Base-by-base conservation (phyloP, 2,888 invertebrate species). In the Cantharis nigra region DNA sequence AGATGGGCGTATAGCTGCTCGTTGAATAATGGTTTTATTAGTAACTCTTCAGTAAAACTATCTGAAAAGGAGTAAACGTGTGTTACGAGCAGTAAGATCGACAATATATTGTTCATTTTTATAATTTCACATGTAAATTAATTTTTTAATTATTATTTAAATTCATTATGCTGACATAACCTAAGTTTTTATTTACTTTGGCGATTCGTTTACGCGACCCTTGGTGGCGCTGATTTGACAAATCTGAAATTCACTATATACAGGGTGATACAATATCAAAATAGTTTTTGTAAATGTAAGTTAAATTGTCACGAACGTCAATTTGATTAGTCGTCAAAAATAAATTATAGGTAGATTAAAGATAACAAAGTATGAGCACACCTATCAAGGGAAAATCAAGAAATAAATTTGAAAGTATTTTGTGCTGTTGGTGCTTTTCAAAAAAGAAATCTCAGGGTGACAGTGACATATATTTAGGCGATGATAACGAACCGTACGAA, bases 1-100 rank as follows among this genome's bases (percentile, higher is more conserved):
- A 98, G 98, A 87, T 96, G 95, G 11, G 95, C 93, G 86, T 97
- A 96, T 26, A 98, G 91, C 90, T 97, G 95, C 78, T 95, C 95
- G 84, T 93, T 94, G 64, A 93, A 91, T 76, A 98, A 88, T 0
- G 97, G 96, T 87, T 96, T 97, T 33, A 98, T 91, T 83, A 95
- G 92, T 71, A 98, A 89, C 90, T 98, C 97, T 90, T 98, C 98
- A 79, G 93, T 92, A 86, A 96, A 97, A 30, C 71, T 74, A 28
- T 79, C 79, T 7, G 74, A 72, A 30, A 26, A 16, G 2, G 67
- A 71, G n/a, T 78, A 10, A 13, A 75, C 75, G n/a, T 30, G 11
- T 65, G 49, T 26, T 16, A 7, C n/a, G 2, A 11, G 14, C 20
- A 20, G 64, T 62, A 75, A 65, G 14, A 65, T 1, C 14, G 67